phyloP scores from a whole-genome alignment of 2,888 invertebrate genomes.

The Cheilosia impressa region DNA sequence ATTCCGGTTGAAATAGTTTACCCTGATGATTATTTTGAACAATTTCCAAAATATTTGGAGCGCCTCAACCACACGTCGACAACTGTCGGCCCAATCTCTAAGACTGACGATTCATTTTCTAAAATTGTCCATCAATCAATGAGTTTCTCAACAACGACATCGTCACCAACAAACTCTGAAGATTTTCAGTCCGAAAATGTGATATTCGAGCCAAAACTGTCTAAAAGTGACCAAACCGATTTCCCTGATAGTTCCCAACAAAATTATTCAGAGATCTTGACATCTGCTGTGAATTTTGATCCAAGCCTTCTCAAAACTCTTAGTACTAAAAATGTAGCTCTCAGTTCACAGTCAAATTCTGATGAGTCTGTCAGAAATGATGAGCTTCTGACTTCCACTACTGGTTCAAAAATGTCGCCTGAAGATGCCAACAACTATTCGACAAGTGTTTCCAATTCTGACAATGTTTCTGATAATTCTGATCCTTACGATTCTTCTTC shows the following conservation, averaged over 20 bases:
- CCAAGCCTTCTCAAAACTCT: not conserved
- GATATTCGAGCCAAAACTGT: not conserved
- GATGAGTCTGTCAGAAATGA: not conserved
- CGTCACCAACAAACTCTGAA: not conserved
- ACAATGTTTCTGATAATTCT: not conserved
- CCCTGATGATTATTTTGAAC: conserved; percentile 36
- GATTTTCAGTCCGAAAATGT: not conserved
- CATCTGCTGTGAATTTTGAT: not conserved
- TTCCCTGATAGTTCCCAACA: too few relatives aligned
- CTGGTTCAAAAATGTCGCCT: not conserved
- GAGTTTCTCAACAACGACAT: not conserved
- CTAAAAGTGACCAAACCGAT: not conserved
- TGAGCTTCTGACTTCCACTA: not conserved
- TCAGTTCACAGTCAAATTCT: not conserved
- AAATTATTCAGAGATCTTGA: not conserved
- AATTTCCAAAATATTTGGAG: conserved; percentile 18
- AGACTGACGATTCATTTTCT: not conserved
- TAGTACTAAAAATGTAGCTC: not conserved
- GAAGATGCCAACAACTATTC: not conserved
- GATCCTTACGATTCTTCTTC: not conserved
- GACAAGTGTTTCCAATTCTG: not conserved
- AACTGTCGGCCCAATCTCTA: not conserved
- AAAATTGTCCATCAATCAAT: not conserved
- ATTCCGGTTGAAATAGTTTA: conserved; percentile 40
- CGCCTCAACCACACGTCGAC: not conserved